Base-by-base conservation (phyloP, 2,797 vertebrate species). In the Paguma larvata region DNA sequence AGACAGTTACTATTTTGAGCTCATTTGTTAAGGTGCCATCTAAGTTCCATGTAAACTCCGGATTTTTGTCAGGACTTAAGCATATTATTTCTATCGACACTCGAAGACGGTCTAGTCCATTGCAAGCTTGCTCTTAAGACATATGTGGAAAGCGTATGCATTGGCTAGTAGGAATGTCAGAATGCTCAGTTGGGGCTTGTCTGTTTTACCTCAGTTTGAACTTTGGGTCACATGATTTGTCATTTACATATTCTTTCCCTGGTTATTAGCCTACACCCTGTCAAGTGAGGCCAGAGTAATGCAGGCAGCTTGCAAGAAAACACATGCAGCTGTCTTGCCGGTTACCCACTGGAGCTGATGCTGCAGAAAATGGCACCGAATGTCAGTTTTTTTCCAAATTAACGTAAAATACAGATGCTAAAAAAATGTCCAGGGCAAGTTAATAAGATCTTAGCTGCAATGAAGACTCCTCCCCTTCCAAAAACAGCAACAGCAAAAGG, bases 381-480 rank as follows among this genome's bases (percentile, higher is more conserved):
- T 63, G 34, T 65, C 78, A 96, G 75, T n/a, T 82, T 62, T 25
- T 90, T 68, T 63, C 18, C 53, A 94, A 92, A 90, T 96, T 53
- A 84, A 94, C 68, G 51, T 92, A 53, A 80, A 89, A 93, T 68
- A 85, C 19, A 88, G 6, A 67, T 8, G 38, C 2, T 15, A 38
- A n/a, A 79, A 84, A 90, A 56, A 23, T 82, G 23, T 73, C 38
- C 59, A 44, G 2, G 18, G 38, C 59, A 87, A 92, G 88, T 93
- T 91, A 93, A 53, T 18, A 91, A 80, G 38, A 86, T 90, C 65
- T 85, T 67, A 88, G 21, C 7, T 84, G 27, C 23, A 94, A 46
- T 30, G 41, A 90, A 96, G 67, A 79, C 18, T 2, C 9, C 38
- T 86, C n/a, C 56, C 27, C 80, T 10, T 59, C 41, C 19, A 59